These are phyloP conservation scores for Lasius fuliginosus DNA, from an alignment of 2,888 invertebrate species.

Conservation along the genomic window DNA sequence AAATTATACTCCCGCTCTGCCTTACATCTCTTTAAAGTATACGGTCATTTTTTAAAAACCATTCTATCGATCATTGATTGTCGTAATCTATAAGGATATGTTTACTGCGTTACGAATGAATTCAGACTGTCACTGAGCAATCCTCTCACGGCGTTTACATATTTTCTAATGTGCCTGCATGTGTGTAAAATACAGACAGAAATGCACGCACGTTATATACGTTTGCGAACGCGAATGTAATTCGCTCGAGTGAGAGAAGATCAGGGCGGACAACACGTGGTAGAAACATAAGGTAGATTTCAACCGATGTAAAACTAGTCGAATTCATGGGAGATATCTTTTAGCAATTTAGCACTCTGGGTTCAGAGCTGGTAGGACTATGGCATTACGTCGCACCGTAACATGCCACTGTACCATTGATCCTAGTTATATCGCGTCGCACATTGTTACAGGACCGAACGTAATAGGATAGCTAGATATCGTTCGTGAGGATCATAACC, in stretches of 20 bases:
- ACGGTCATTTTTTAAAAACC: neutral
- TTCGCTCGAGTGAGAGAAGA: constrained; percentile 37
- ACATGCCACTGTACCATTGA: constrained; percentile 63
- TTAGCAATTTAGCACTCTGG: constrained; percentile 79
- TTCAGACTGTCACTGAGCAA: constrained; percentile 82
- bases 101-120: constrained; percentile 63
- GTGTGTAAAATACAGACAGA: neutral
- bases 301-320: constrained; percentile 75
- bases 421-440: constrained; percentile 60
- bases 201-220: neutral
- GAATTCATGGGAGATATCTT: constrained; percentile 80
- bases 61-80: constrained; percentile 48
- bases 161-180: constrained; percentile 37
- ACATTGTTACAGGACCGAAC: constrained; percentile 47
- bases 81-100: constrained; percentile 66
- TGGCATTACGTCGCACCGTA: constrained; percentile 62
- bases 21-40: neutral
- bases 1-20: neutral
- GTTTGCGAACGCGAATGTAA: constrained; percentile 29
- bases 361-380: constrained; percentile 11
- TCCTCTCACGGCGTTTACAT: constrained; percentile 75
- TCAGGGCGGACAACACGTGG: constrained; percentile 66
- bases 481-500: constrained; percentile 34
- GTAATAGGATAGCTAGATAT: constrained; percentile 58
- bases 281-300: constrained; percentile 72